Evolutionary conservation across 2,888 invertebrate genomes (phyloP).

Genomic region (Ischnura elegans): DNA sequence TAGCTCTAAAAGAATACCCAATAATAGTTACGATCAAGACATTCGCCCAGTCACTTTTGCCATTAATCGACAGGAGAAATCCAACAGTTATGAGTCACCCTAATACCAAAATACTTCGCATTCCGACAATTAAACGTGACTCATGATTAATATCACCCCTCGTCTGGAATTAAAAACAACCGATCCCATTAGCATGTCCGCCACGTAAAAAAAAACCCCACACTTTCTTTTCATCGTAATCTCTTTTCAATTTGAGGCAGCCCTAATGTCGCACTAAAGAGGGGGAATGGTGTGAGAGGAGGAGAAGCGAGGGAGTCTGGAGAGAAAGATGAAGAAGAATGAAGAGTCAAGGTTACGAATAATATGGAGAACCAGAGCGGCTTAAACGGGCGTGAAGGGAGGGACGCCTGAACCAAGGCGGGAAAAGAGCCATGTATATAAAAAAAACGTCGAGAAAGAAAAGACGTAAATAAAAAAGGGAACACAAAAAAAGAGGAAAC

Average conservation of each 20-base stretch:
- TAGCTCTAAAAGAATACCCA: too few species aligned
- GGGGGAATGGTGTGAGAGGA: not conserved
- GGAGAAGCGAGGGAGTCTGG: not conserved
- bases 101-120: too few species aligned
- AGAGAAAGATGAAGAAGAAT: not conserved
- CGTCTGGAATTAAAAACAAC: not conserved
- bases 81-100: too few species aligned
- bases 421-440: not conserved
- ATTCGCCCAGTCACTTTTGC: too few species aligned
- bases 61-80: too few species aligned
- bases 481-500: not conserved
- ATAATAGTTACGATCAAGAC: too few species aligned
- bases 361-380: not conserved
- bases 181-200: not conserved
- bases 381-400: not conserved
- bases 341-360: constrained; percentile 35
- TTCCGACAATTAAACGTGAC: not conserved
- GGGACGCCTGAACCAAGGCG: not conserved
- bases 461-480: not conserved
- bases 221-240: not conserved
- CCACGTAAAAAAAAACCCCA: not conserved
- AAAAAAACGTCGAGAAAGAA: not conserved
- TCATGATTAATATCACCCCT: not conserved
- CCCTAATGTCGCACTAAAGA: not conserved
- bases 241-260: not conserved